A percentile compares a stretch with the other conserved stretches of the same genome.
phyloP scores from a whole-genome alignment of 2,888 invertebrate species.

The Schizaphis graminum region DNA sequence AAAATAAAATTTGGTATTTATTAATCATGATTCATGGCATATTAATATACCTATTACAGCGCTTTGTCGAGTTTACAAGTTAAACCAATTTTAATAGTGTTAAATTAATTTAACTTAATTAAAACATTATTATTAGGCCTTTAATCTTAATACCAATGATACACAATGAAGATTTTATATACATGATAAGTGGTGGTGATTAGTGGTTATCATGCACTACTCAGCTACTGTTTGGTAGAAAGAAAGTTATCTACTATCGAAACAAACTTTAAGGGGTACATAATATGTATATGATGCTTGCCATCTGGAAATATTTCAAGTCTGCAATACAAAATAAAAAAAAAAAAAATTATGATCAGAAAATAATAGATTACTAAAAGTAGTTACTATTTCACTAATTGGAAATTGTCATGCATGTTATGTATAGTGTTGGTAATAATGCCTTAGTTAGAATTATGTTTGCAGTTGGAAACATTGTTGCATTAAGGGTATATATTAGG shows the following conservation, averaged over 20 bases:
- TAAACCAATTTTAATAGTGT: not conserved
- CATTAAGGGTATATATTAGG: not conserved
- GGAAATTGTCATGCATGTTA: too few relatives aligned
- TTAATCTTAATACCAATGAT: not conserved
- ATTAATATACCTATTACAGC: not conserved
- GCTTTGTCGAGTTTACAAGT: not conserved
- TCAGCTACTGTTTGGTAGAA: not conserved
- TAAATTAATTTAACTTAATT: not conserved
- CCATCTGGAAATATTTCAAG: conserved; percentile 83
- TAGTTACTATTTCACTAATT: too few relatives aligned
- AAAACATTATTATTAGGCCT: not conserved
- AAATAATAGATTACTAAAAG: not conserved
- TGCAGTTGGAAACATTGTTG: not conserved
- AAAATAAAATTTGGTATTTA: not conserved
- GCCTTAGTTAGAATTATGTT: not conserved
- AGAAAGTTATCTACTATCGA: conserved; percentile 81
- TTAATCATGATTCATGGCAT: not conserved
- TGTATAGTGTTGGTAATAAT: not conserved
- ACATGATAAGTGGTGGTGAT: not conserved
- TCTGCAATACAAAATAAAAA: conserved; percentile 72
- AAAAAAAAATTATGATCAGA: too few relatives aligned
- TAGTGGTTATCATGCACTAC: not conserved
- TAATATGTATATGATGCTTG: conserved; percentile 87
- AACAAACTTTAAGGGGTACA: conserved; percentile 85
- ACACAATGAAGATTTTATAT: not conserved